A percentile compares a stretch with the other conserved stretches of the same genome.
Evolutionary conservation across 2,797 vertebrate species (phyloP).

Genomic region (Phrynocephalus forsythii): DNA sequence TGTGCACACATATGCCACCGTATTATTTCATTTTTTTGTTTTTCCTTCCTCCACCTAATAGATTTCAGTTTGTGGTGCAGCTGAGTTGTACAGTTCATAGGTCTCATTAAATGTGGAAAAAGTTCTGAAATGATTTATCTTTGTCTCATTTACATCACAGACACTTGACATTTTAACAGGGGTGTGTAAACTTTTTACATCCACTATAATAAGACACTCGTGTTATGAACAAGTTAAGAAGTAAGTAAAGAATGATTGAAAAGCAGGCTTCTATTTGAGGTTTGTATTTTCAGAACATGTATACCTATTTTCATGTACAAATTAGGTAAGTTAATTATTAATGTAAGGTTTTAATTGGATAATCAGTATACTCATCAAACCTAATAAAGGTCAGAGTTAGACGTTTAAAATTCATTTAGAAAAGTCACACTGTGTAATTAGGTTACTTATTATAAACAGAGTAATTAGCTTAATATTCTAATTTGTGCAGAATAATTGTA

Average conservation of each 20-base stretch:
- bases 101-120: no score
- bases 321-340: conserved; percentile 53
- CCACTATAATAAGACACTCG: background rate
- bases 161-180: no score
- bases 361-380: conserved; percentile 57
- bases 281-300: conserved; percentile 19
- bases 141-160: no score
- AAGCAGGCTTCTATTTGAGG: background rate
- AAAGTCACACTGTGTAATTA: conserved; percentile 48
- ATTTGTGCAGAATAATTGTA: conserved; percentile 62
- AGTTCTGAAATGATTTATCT: no score
- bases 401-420: conserved; percentile 54
- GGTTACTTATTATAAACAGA: conserved; percentile 51
- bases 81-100: no score
- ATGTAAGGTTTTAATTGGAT: conserved; percentile 52
- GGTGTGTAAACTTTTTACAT: no score
- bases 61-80: no score
- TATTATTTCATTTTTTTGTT: no score
- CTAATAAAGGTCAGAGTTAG: conserved; percentile 59
- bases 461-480: conserved; percentile 58
- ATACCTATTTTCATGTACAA: conserved; percentile 49
- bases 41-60: no score
- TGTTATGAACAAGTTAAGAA: conserved; percentile 20
- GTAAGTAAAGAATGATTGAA: background rate
- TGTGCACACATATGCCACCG: no score